Evolutionary conservation across 2,888 invertebrate genomes (phyloP).

Genomic region (Ommatoiulus sabulosus): DNA sequence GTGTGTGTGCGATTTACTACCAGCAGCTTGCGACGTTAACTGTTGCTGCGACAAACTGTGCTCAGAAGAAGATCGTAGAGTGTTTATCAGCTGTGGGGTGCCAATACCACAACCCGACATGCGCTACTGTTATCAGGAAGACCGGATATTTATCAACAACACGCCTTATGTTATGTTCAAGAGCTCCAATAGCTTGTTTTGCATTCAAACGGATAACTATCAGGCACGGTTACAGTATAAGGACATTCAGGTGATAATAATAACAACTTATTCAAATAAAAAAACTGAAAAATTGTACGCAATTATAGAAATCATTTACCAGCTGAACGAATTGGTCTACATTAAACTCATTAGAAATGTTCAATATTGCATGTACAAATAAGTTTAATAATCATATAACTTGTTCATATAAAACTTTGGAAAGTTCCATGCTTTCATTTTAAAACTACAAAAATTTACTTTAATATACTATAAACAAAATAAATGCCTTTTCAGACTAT

Average conservation of each 20-base stretch:
- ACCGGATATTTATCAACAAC: slow-evolving; percentile 51
- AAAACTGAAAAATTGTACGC: no score
- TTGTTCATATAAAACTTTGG: no score
- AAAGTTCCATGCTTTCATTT: no score
- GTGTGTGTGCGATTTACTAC: slow-evolving; percentile 66
- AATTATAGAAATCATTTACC: no score
- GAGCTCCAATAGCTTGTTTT: slow-evolving; percentile 50
- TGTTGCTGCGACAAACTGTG: slow-evolving; percentile 89
- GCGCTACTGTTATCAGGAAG: slow-evolving; percentile 51
- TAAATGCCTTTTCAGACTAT: slow-evolving; percentile 51
- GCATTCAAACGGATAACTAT: slow-evolving; percentile 56
- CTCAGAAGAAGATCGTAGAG: slow-evolving; percentile 70
- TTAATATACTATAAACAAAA: no score
- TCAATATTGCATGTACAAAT: no score
- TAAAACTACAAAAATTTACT: no score
- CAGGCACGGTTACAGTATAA: slow-evolving; percentile 49
- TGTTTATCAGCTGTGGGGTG: slow-evolving; percentile 53
- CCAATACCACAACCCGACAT: not conserved
- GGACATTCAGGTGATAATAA: slow-evolving; percentile 42
- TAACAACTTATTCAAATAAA: no score
- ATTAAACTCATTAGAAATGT: no score
- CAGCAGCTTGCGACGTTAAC: slow-evolving; percentile 79
- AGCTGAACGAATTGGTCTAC: no score
- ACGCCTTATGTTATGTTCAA: slow-evolving; percentile 50
- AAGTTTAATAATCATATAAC: no score